Percentiles rank a stretch among this genome's conserved stretches.
phyloP scores from a whole-genome alignment of 2,888 invertebrate genomes.

The Brachypalpus laphriformis region DNA sequence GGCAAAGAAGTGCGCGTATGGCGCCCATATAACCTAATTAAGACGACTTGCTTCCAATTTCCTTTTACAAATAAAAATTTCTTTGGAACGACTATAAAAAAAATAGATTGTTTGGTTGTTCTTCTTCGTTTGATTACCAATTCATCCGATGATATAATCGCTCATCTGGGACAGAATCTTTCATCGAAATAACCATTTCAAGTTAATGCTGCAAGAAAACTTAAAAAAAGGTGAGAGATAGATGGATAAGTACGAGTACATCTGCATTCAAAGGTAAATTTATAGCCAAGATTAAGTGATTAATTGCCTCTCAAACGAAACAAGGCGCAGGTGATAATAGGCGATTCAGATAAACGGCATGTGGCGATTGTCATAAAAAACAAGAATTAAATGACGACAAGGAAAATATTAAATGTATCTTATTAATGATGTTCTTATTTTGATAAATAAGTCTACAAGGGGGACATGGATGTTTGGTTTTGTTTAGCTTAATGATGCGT shows the following conservation, averaged over 20 bases:
- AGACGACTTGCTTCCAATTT: conserved; percentile 38
- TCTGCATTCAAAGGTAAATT: conserved; percentile 53
- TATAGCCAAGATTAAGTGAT: conserved; percentile 65
- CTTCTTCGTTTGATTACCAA: conserved; percentile 37
- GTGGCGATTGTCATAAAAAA: conserved; percentile 47
- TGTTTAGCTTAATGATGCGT: conserved; percentile 55
- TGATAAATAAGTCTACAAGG: conserved; percentile 58
- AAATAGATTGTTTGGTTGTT: not conserved
- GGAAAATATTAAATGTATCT: conserved; percentile 29
- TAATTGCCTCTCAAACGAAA: conserved; percentile 42
- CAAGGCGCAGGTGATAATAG: conserved; percentile 65
- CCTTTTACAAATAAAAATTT: conserved; percentile 27
- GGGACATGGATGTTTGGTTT: conserved; percentile 47
- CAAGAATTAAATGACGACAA: not conserved
- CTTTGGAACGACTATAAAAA: conserved; percentile 26
- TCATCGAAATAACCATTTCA: conserved; percentile 55
- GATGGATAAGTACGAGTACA: conserved; percentile 17
- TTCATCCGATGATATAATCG: conserved; percentile 62
- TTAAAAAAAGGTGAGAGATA: conserved; percentile 15
- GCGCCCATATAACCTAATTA: conserved; percentile 73
- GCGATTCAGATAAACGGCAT: conserved; percentile 55
- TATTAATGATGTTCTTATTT: conserved; percentile 55
- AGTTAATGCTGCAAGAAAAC: conserved; percentile 2
- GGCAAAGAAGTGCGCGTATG: conserved; percentile 45
- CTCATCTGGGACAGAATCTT: conserved; percentile 47